Evolutionary conservation across 2,113 vertebrate species (phyloP), one percentile per base, ranked within the genome.

Genomic region (Lates calcarifer): DNA sequence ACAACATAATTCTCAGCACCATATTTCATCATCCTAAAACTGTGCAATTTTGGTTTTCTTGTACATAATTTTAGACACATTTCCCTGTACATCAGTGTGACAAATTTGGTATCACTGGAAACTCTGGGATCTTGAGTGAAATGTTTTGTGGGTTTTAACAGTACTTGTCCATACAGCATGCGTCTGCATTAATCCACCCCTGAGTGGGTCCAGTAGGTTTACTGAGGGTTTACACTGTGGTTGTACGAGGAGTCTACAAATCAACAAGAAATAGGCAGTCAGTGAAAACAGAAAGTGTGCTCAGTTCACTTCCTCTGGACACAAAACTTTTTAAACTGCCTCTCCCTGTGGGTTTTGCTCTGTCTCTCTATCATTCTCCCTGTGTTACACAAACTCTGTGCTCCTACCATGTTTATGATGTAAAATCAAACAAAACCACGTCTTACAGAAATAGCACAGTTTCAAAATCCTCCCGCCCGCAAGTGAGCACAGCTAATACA

Each of bases 401-500:
- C 83, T 75, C 66, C 35, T 61, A 24, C 78, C 45, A 26, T 91
- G 87, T 90, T 92, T 83, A 79, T 73, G 67, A 55, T 89, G 74
- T 85, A 84, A 90, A 90, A 92, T 86, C 70, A 85, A 80, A 83
- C 74, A 79, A 82, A 84, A 87, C 81, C 85, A 67, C 70, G 65
- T 28, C 63, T 77, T 76, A 85, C 91, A 84, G 88, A 94, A 95
- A 94, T 93, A 94, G 89, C 82, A 53, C 76, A 18, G 62, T 55
- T 80, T 85, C 57, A 83, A 80, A 89, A 86, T 74, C 71, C 74
- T 74, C 51, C 81, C 18, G 7, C 71, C 63, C 53, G 56, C 18
- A 84, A 88, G 86, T 81, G 84, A 87, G 79, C 73, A 58, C 77
- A 43, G 82, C 77, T 93, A 90, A 94, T 87, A 70, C 90, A 89